Conservation (phyloP, 2,113 vertebrate species). For the Sphaerodactylus townsendi region DNA sequence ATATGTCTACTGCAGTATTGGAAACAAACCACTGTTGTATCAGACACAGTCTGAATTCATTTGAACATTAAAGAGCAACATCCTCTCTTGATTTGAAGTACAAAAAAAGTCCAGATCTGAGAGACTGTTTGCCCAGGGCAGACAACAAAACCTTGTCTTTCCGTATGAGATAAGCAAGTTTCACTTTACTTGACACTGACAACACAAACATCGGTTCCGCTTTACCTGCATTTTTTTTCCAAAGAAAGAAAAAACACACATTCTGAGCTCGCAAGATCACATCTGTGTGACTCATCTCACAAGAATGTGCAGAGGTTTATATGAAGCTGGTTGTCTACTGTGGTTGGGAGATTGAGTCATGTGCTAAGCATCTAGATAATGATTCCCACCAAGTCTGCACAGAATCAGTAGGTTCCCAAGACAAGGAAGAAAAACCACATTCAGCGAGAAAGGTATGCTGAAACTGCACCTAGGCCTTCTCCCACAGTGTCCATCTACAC, state of each 20-base stretch:
- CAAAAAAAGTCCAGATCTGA: not conserved
- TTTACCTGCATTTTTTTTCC: slow-evolving; percentile 1
- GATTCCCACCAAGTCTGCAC: slow-evolving; percentile 15
- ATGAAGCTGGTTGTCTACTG: slow-evolving; percentile 44
- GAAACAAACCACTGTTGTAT: not conserved
- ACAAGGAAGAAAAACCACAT: slow-evolving; percentile 48
- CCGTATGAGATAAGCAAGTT: not conserved
- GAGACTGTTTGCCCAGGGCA: slow-evolving; percentile 5
- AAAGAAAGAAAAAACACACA: not conserved
- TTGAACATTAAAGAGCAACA: slow-evolving; percentile 3
- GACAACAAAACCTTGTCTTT: not conserved
- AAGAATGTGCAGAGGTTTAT: slow-evolving; percentile 22
- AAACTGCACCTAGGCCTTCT: slow-evolving; percentile 43
- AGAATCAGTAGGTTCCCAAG: slow-evolving; percentile 19
- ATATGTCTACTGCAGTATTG: not conserved
- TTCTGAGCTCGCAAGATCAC: slow-evolving; percentile 9
- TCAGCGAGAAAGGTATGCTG: slow-evolving; percentile 29
- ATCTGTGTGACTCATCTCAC: slow-evolving; percentile 40
- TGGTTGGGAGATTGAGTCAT: slow-evolving; percentile 45
- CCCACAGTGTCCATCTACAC: slow-evolving; percentile 46
- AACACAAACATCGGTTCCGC: slow-evolving; percentile 1
- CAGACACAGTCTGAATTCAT: slow-evolving; percentile 9
- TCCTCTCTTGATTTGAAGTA: not conserved
- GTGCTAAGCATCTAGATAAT: slow-evolving; percentile 45
- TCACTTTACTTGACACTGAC: slow-evolving; percentile 32